Base-by-base conservation (phyloP, 1,140 invertebrate genomes). In the Drosophila malerkotliana region DNA sequence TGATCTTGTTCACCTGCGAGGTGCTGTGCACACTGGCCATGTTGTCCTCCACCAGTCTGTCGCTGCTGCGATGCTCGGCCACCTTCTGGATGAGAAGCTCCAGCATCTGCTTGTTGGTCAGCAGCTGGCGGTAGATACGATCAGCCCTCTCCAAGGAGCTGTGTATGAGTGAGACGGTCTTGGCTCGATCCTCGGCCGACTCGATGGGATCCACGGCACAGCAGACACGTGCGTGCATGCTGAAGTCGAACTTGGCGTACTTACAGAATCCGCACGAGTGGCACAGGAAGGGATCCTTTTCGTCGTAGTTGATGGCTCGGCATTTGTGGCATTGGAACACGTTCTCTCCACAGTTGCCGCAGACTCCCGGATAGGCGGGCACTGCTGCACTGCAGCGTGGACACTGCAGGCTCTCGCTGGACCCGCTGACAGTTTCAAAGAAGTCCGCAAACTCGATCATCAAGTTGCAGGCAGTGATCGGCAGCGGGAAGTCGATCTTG, bases 371-470 rank as follows among this genome's bases (percentile, higher is more conserved):
- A 93, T 98, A 98, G 0, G 98, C 97, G 0, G 98, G 98, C 0
- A 99, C 97, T 4, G 97, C 98, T 5, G 98, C 97, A 67, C 97
- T 98, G 91, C 98, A 99, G 4, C 98, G 94, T 0, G 98, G 98
- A 92, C 98, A 99, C 91, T 99, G 98, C 8, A 99, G 92, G 5
- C 97, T 99, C 92, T 99, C 98, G 57, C 97, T 95, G 74, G 94
- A 53, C 93, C 95, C 92, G 94, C 96, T 82, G 94, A 94, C 92
- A 96, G 91, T 98, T 89, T 99, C 98, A 90, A 98, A 99, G 92
- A 99, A 99, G 88, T 99, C 98, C 0, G 97, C 96, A 92, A 99
- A 99, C 91, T 99, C 98, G 89, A 99, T 97, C 97, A 99, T 99
- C n/a, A 99, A 93, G 92, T 99, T 99, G 85, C 98, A 99, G 0